Evolutionary conservation across 2,888 invertebrate species (phyloP).

Genomic region (Hirtodrosophila cameraria): DNA sequence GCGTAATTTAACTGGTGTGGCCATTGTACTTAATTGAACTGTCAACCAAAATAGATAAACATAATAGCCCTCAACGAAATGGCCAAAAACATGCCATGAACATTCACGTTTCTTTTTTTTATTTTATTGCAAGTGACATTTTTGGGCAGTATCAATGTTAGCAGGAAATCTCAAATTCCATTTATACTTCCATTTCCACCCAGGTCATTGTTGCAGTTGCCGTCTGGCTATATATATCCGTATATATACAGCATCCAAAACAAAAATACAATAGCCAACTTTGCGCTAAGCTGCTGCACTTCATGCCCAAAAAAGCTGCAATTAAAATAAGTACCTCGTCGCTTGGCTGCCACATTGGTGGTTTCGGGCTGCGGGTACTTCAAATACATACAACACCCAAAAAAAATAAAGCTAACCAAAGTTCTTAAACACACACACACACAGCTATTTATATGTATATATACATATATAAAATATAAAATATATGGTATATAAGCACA

Average conservation of each 20-base stretch:
- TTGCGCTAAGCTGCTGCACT: conserved; percentile 72
- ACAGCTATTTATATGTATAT: conserved; percentile 6
- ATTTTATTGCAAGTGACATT: conserved; percentile 39
- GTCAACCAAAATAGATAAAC: conserved; percentile 67
- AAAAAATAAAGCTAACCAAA: conserved; percentile 30
- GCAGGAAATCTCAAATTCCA: conserved; percentile 16
- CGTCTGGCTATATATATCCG: neutral
- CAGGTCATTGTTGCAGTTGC: conserved; percentile 6
- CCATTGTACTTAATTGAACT: conserved; percentile 77
- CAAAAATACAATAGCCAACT: conserved; percentile 54
- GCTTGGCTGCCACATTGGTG: conserved; percentile 49
- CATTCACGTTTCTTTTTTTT: conserved; percentile 11
- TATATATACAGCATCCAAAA: conserved; percentile 1
- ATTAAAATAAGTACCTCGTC: conserved; percentile 74
- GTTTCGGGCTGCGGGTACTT: conserved; percentile 10
- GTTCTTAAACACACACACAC: conserved; percentile 15
- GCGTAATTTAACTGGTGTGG: conserved; percentile 75
- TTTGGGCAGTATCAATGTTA: neutral
- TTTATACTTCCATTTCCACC: conserved; percentile 8
- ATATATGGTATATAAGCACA: conserved; percentile 66
- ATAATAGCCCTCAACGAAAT: conserved; percentile 40
- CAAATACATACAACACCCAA: conserved; percentile 16
- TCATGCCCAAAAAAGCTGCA: conserved; percentile 72
- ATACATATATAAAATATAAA: too few relatives aligned
- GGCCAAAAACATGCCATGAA: conserved; percentile 25